Evolutionary conservation across 2,113 vertebrate species (phyloP).

Genomic region (Pangasianodon gigas): DNA sequence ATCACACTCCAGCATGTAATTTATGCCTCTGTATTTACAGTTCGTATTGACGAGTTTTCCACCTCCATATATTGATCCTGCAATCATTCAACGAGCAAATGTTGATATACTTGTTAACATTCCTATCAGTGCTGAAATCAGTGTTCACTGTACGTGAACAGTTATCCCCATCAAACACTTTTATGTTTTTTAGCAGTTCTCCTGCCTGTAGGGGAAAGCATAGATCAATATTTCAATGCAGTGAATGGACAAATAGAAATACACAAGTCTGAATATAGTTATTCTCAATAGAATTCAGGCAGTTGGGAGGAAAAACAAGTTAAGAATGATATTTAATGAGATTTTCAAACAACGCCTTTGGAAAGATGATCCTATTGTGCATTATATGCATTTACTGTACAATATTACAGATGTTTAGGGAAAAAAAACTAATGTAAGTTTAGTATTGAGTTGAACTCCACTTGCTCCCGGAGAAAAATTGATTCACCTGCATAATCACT

Average conservation of each 20-base stretch:
- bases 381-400: not conserved
- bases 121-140: not conserved
- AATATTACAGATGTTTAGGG: not conserved
- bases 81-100: not conserved
- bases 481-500: not conserved
- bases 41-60: not conserved
- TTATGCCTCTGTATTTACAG: not conserved
- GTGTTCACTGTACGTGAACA: not conserved
- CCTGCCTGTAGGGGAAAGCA: not conserved
- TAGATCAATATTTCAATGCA: slow-evolving; percentile 33
- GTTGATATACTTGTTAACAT: not conserved
- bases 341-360: not conserved
- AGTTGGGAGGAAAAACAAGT: not conserved
- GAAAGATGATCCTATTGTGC: not conserved
- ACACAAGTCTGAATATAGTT: slow-evolving; percentile 21
- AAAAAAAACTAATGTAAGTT: not conserved
- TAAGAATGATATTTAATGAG: not conserved
- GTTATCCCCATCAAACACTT: not conserved
- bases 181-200: not conserved
- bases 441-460: not conserved
- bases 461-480: not conserved
- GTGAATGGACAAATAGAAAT: not conserved
- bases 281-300: not conserved
- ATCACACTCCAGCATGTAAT: not conserved
- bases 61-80: not conserved